These are phyloP conservation scores for Leptinotarsa juncta DNA, from an alignment of 2,888 invertebrate genomes.

Conservation along the genomic window DNA sequence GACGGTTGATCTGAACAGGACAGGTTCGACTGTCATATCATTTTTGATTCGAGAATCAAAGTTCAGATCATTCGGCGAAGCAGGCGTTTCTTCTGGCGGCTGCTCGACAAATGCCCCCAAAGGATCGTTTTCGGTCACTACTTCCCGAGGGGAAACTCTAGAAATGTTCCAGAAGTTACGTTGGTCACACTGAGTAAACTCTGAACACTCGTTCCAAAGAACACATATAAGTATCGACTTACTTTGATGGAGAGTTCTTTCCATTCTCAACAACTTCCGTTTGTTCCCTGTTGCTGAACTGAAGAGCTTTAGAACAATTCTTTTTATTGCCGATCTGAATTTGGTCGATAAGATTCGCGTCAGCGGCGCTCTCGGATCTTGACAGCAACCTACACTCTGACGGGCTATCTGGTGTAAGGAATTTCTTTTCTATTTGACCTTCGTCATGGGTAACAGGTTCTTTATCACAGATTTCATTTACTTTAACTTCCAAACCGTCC, in stretches of 20 bases:
- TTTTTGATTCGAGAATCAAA: constrained; percentile 20
- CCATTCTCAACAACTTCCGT: constrained; percentile 58
- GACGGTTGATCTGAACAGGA: constrained; percentile 70
- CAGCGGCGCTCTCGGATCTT: constrained; percentile 82
- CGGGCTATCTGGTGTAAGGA: constrained; percentile 70
- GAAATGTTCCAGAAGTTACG: constrained; percentile 17
- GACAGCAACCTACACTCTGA: constrained; percentile 72
- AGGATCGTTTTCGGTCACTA: constrained; percentile 92
- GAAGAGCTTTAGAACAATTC: constrained; percentile 69
- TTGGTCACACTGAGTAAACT: not conserved
- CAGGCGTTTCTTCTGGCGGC: constrained; percentile 51
- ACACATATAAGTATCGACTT: constrained; percentile 37
- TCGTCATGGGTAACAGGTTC: constrained; percentile 31
- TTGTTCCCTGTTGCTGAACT: constrained; percentile 68
- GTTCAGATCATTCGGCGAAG: constrained; percentile 47
- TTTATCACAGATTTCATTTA: constrained; percentile 26
- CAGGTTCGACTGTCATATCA: constrained; percentile 74
- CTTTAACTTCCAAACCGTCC: constrained; percentile 39
- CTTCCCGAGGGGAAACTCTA: constrained; percentile 81
- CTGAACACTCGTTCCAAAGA: not conserved
- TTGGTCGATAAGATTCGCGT: constrained; percentile 80
- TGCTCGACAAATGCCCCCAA: constrained; percentile 79
- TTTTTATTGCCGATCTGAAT: constrained; percentile 70
- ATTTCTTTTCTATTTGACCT: constrained; percentile 44
- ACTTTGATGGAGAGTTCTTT: constrained; percentile 71